Base-by-base conservation (phyloP, 2,113 vertebrate species). In the Maylandia zebra region DNA sequence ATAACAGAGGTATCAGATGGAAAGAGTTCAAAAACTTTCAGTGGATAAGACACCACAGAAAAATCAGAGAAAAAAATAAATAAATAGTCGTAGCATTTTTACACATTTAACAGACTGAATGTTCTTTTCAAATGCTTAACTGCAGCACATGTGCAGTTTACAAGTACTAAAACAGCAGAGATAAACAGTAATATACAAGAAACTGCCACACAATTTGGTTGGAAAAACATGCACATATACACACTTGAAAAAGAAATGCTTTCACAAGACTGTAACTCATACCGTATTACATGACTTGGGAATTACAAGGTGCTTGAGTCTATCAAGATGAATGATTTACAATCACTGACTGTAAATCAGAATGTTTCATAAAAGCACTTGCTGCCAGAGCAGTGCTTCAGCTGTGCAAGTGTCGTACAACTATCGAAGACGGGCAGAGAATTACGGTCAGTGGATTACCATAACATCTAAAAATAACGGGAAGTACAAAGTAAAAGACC, bases 301-400 rank as follows among this genome's bases (percentile, higher is more conserved):
- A 50, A 84, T 53, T 82, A 85, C 34, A 89, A 85, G 89, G 84
- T 91, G 86, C 89, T 93, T 82, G 81, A 80, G 86, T 86, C 24
- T n/a, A 66, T 81, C 10, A 85, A 81, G 7, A 81, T 82, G 32
- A 87, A 88, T 69, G 14, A 19, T 22, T 89, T 45, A 55, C 14
- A 69, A 64, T 88, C 34, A 87, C 10, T 0, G 61, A 0, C 11
- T 22, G 61, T 38, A 38, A 38, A 69, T 38, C 61, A 38, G 61
- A 8, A 78, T 50, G 71, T 32, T 48, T 48, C 41, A 76, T 17
- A 76, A 30, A 76, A 76, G 71, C 24, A 8, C 6, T 48, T 78
- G 71, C 71, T 78, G 43, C 69, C 41, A 74, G 41, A 74, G 14
- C 22, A 45, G 22, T 74, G 22, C 69, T 74, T 74, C 38, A 50